Evolutionary conservation across 1,140 invertebrate species (phyloP), one percentile per base, ranked within the genome.

Genomic region (Drosophila ironensis): DNA sequence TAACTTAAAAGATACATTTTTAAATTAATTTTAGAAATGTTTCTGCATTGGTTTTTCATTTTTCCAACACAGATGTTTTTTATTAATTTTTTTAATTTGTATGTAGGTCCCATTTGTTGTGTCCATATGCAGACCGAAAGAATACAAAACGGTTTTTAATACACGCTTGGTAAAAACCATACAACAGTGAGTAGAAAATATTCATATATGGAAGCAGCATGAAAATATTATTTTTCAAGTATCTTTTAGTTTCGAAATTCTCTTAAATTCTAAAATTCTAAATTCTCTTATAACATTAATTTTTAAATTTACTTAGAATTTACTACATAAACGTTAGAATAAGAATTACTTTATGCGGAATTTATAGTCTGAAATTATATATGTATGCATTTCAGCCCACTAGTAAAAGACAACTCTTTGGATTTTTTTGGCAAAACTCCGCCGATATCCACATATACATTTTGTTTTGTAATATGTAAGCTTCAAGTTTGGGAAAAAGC

Each of bases 121-220:
- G 0, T 93, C 91, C 12, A 91, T 96, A 0, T 91, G 92, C 0
- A 91, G 93, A 12, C 93, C 93, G 0, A 91, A 90, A 46, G 90
- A 91, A 30, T 93, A 93, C 91, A 88, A 91, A 0, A 92, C 93
- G 0, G 72, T 94, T 2, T 93, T 94, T n/a, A 95, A 95, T 64
- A 94, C 92, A 60, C 93, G 92, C 0, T 60, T 94, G 0, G 87
- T 90, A 8, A 91, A 73, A 45, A 92, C 91, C 4, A 90, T 91
- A 50, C 89, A 93, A 41, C 91, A 93, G 95, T 95, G 91, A 92
- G 93, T 91, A 35, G 7, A 35, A 5, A 12, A 16, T 16, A 35
- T 8, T 35, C 6, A 35, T 7, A n/a, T n/a, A n/a, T n/a, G n/a
- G n/a, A n/a, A n/a, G n/a, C n/a, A n/a, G n/a, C n/a, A n/a, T n/a